Conservation (phyloP, 1,140 invertebrate genomes). For the Drosophila lacertosa region DNA sequence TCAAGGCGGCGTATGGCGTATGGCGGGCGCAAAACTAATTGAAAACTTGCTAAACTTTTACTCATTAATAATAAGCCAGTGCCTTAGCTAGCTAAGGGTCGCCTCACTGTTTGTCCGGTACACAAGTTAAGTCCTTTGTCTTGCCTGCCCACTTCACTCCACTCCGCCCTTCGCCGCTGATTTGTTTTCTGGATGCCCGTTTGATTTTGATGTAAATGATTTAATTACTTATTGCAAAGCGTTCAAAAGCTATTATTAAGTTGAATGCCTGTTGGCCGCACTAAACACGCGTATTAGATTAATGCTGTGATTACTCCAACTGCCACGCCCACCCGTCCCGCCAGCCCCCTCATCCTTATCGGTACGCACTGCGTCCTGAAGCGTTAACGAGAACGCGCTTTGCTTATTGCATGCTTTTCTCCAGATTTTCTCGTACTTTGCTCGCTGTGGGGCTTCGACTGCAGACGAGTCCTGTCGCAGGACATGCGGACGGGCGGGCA, state of each 20-base stretch:
- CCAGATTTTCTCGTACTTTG: conserved; percentile 9
- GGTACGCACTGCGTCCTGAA: conserved; percentile 24
- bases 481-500: conserved; percentile 3
- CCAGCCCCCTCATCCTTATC: background rate
- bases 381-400: conserved; percentile 61
- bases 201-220: conserved; percentile 74
- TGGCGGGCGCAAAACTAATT: conserved; percentile 66
- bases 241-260: conserved; percentile 66
- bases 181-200: too few species aligned
- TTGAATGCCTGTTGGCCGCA: conserved; percentile 48
- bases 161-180: too few species aligned
- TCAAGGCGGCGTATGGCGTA: conserved; percentile 30
- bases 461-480: conserved; percentile 8
- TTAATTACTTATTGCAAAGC: conserved; percentile 65
- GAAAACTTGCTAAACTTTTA: conserved; percentile 74
- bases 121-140: background rate
- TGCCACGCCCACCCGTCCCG: background rate
- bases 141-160: too few species aligned
- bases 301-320: conserved; percentile 64
- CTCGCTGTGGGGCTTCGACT: conserved; percentile 11
- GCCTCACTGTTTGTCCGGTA: background rate
- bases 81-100: conserved; percentile 9
- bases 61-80: conserved; percentile 76
- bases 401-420: conserved; percentile 63
- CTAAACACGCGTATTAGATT: conserved; percentile 70